phyloP scores from a whole-genome alignment of 2,113 vertebrate species.

The Diphyllodes magnificus region DNA sequence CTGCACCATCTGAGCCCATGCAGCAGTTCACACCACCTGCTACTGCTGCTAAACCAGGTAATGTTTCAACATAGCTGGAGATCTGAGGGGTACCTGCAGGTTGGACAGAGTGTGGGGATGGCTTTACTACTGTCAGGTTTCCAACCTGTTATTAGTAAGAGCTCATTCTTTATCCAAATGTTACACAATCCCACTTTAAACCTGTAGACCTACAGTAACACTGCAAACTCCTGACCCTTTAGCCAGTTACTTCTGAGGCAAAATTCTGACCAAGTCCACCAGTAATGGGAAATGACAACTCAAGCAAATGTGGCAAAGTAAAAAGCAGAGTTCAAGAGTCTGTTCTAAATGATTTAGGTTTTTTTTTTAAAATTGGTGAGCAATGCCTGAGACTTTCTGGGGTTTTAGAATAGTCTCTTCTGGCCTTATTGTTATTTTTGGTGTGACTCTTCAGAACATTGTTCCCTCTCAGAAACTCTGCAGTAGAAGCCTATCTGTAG shows the following conservation, averaged over 20 bases:
- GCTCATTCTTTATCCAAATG: not conserved
- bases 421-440: not conserved
- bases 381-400: not conserved
- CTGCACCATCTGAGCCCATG: not conserved
- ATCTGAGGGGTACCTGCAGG: not conserved
- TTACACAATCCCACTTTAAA: not conserved
- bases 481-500: not conserved
- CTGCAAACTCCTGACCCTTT: not conserved
- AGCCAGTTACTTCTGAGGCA: not conserved
- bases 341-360: not conserved
- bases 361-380: not conserved
- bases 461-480: not conserved
- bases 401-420: not conserved
- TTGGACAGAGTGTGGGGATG: not conserved
- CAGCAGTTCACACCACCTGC: not conserved
- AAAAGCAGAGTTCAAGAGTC: not conserved
- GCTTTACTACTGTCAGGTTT: not conserved
- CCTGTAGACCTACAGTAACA: not conserved
- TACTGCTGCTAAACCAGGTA: conserved; percentile 69
- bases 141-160: not conserved
- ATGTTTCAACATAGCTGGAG: not conserved
- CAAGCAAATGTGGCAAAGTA: not conserved
- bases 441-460: not conserved
- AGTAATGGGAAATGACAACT: not conserved
- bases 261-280: not conserved